Evolutionary conservation across 2,797 vertebrate genomes (phyloP), one percentile per base, ranked within the genome.

Genomic region (Falco novaeseelandiae): DNA sequence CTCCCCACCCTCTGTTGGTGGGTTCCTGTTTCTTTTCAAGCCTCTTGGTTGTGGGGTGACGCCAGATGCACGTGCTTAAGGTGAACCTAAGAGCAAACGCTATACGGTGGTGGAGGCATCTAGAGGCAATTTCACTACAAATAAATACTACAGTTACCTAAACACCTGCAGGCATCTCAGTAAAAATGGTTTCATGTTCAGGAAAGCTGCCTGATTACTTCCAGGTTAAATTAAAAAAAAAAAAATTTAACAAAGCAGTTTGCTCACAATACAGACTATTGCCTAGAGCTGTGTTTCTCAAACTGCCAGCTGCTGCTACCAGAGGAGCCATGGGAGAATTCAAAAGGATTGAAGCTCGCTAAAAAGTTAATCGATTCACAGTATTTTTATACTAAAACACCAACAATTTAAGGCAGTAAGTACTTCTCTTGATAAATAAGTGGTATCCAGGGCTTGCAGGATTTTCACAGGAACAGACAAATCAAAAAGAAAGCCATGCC

Each of bases 11-110:
- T 30, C 42, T 4, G 3, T 0, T 7, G 12, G 21, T 0, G 0
- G n/a, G 71, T 87, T 93, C 71, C 89, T 93, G 78, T 80, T 87
- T 92, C 57, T 95, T 91, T 83, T 59, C 67, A 85, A 63, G 51
- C 32, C 40, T 77, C n/a, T 76, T 22, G 59, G 11, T 22, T 92
- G 67, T 57, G 74, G 46, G 73, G 59, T 61, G 67, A 67, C 0
- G 0, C 78, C 7, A 1, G 54, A 84, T 67, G 29, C 67, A 32
- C 1, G 8, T 49, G 52, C 10, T 29, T 11, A 8, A 58, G 14
- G 49, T 74, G 54, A 66, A 29, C 52, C 78, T 46, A 49, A 89
- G 55, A 77, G 54, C n/a, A 66, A 92, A 89, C 21, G 5, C 27
- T 85, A 80, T 2, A 42, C 58, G 34, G 58, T 51, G 46, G 63